Conservation (phyloP, 2,113 vertebrate species). For the Paratilapia polleni region DNA sequence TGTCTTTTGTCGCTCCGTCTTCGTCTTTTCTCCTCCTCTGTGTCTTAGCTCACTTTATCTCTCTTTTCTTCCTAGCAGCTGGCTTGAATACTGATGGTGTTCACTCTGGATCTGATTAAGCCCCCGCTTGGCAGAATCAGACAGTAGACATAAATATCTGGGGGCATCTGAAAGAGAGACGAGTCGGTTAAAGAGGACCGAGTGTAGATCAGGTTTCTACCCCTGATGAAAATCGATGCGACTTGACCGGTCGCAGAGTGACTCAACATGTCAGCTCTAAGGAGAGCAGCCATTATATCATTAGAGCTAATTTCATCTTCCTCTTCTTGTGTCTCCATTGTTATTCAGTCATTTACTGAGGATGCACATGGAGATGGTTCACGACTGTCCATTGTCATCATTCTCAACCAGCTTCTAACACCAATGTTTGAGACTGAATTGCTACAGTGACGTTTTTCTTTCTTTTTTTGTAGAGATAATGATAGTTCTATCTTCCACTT, state of each 20-base stretch:
- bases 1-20: slow-evolving; percentile 28
- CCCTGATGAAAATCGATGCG: slow-evolving; percentile 79
- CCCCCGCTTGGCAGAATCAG: slow-evolving; percentile 72
- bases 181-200: slow-evolving; percentile 59
- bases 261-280: slow-evolving; percentile 77
- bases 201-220: slow-evolving; percentile 73
- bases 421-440: slow-evolving; percentile 17
- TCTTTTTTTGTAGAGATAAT: neutral
- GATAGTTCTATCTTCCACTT: slow-evolving; percentile 15
- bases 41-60: slow-evolving; percentile 55
- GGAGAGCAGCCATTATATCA: slow-evolving; percentile 77
- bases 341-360: slow-evolving; percentile 66
- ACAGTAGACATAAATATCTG: slow-evolving; percentile 80
- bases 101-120: slow-evolving; percentile 78
- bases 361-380: slow-evolving; percentile 68
- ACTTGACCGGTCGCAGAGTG: slow-evolving; percentile 76
- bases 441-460: neutral
- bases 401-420: slow-evolving; percentile 56
- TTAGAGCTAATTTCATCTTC: slow-evolving; percentile 78
- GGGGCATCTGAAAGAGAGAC: slow-evolving; percentile 70
- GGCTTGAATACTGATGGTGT: slow-evolving; percentile 73
- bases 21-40: slow-evolving; percentile 8
- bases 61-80: slow-evolving; percentile 60
- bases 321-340: slow-evolving; percentile 69
- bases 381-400: slow-evolving; percentile 70